These are phyloP conservation scores for Sturnira hondurensis DNA, from an alignment of 2,113 vertebrate genomes.

Conservation along the genomic window DNA sequence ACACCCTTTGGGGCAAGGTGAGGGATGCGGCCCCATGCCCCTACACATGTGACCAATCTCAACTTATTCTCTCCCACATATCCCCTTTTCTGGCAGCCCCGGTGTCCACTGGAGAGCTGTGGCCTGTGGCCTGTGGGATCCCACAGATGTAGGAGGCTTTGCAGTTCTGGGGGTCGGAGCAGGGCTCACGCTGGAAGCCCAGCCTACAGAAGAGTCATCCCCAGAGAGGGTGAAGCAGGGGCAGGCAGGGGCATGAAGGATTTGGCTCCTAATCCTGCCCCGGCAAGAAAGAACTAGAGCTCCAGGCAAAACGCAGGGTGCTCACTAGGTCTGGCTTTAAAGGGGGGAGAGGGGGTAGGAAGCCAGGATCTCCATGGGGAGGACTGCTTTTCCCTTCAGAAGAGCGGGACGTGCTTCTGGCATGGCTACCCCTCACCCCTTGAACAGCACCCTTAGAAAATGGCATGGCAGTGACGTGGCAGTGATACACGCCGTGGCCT, in stretches of 20 bases:
- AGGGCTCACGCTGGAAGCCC: background rate
- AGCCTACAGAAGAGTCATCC: background rate
- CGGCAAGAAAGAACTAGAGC: slow-evolving; percentile 43
- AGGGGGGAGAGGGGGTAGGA: background rate
- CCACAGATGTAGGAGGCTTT: background rate
- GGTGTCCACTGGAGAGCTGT: background rate
- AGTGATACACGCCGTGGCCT: background rate
- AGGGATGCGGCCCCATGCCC: background rate
- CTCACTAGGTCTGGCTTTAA: background rate
- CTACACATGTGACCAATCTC: too few species aligned
- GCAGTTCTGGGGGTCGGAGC: background rate
- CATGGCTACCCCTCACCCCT: fast-evolving
- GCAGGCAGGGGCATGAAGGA: slow-evolving; percentile 54
- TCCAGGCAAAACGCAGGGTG: background rate
- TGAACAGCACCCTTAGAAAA: background rate
- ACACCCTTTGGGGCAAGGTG: background rate
- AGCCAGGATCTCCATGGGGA: background rate
- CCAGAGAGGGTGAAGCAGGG: background rate
- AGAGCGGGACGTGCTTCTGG: background rate
- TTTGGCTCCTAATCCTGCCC: slow-evolving; percentile 18
- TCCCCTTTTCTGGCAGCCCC: background rate
- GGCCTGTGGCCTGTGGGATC: background rate
- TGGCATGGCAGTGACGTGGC: background rate
- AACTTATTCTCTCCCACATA: background rate
- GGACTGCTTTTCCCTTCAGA: background rate